Percentiles rank a stretch among this genome's conserved stretches.
phyloP scores from a whole-genome alignment of 2,888 invertebrate species.

The Tholera decimalis region DNA sequence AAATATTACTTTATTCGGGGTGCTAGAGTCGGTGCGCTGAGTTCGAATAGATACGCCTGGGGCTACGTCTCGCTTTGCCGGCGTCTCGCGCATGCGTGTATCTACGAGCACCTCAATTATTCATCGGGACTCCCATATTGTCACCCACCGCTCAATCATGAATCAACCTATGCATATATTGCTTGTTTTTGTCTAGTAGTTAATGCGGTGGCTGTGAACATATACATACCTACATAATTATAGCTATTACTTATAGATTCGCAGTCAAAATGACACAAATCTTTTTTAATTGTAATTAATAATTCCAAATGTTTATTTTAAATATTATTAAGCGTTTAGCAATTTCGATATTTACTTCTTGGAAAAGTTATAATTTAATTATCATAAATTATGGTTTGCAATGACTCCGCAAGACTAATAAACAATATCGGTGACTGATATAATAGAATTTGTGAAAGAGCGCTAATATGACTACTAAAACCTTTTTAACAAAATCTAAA shows the following conservation, averaged over 20 bases:
- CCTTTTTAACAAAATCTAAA: no score
- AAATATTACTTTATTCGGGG: constrained; percentile 48
- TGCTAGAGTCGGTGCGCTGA: constrained; percentile 46
- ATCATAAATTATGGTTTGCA: no score
- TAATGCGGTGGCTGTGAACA: neutral
- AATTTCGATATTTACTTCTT: neutral
- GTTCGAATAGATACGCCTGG: constrained; percentile 64
- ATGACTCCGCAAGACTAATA: neutral
- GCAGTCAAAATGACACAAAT: neutral
- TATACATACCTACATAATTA: no score
- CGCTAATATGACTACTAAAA: no score
- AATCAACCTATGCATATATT: constrained; percentile 55
- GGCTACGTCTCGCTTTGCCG: constrained; percentile 65
- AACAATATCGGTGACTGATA: neutral
- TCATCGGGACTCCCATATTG: constrained; percentile 83
- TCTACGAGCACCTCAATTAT: constrained; percentile 80
- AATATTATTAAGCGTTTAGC: neutral
- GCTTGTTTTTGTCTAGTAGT: constrained; percentile 36
- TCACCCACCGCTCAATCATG: constrained; percentile 74
- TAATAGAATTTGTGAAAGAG: neutral
- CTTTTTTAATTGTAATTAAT: neutral
- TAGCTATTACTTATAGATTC: constrained; percentile 9
- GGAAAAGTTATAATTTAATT: neutral
- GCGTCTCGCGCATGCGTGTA: constrained; percentile 84
- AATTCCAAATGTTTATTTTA: no score